phyloP scores from a whole-genome alignment of 1,140 invertebrate species.

The Drosophila pseudoananassae region DNA sequence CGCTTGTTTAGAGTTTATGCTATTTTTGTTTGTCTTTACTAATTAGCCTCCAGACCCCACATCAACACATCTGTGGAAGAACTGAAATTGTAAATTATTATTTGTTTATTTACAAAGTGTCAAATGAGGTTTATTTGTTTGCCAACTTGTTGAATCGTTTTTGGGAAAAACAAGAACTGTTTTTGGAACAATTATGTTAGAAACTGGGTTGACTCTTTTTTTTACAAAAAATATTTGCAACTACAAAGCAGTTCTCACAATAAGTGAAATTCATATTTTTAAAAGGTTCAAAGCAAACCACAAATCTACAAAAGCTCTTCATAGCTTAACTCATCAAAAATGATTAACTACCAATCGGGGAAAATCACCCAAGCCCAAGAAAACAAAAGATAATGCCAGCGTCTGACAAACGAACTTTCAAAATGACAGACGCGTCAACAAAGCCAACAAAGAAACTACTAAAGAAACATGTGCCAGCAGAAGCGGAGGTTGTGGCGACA shows the following conservation, averaged over 20 bases:
- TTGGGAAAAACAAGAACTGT: not conserved
- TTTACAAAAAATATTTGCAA: slow-evolving; percentile 13
- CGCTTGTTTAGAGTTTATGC: slow-evolving; percentile 50
- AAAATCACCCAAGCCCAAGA: slow-evolving; percentile 18
- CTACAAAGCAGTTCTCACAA: not conserved
- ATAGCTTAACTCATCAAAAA: slow-evolving; percentile 46
- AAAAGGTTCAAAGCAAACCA: slow-evolving; percentile 5
- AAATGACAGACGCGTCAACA: slow-evolving; percentile 69
- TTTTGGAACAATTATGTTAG: not conserved
- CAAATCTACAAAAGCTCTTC: slow-evolving; percentile 7
- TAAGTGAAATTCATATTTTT: not conserved
- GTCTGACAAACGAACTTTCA: slow-evolving; percentile 79
- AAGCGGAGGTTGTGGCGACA: slow-evolving; percentile 20
- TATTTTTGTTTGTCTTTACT: slow-evolving; percentile 59
- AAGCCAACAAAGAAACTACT: slow-evolving; percentile 43
- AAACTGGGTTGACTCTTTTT: slow-evolving; percentile 1
- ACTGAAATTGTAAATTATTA: slow-evolving; percentile 50
- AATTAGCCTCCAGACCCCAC: slow-evolving; percentile 61
- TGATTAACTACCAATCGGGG: slow-evolving; percentile 50
- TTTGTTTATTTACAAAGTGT: slow-evolving; percentile 75
- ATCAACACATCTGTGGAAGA: slow-evolving; percentile 30
- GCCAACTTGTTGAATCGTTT: slow-evolving; percentile 31
- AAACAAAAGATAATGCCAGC: slow-evolving; percentile 56
- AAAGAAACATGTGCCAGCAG: slow-evolving; percentile 29
- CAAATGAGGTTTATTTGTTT: slow-evolving; percentile 40